Conservation (phyloP, 2,888 invertebrate genomes). For the Ennomos erosarius region DNA sequence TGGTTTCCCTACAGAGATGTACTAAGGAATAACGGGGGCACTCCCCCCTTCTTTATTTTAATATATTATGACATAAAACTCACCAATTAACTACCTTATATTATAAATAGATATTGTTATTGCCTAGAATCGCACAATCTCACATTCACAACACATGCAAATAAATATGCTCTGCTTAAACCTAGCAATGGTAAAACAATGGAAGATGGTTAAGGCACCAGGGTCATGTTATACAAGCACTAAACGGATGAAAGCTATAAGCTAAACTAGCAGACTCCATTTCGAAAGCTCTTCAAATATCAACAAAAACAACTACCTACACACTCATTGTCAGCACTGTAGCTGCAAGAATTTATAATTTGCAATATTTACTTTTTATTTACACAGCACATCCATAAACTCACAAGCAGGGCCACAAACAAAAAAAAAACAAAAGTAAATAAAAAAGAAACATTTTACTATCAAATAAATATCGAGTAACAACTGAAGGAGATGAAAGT, state of each 20-base stretch:
- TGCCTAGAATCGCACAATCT: conserved; percentile 16
- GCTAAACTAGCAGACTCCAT: conserved; percentile 9
- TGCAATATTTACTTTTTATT: conserved; percentile 8
- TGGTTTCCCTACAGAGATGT: too few relatives aligned
- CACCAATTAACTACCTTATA: neutral
- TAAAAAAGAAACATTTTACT: conserved; percentile 72
- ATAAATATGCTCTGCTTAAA: conserved; percentile 43
- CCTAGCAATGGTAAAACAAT: conserved; percentile 46
- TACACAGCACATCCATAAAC: conserved; percentile 21
- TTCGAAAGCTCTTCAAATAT: conserved; percentile 5
- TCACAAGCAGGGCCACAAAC: conserved; percentile 32
- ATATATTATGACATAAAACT: too few relatives aligned
- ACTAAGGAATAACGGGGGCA: too few relatives aligned
- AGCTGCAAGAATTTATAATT: conserved; percentile 12
- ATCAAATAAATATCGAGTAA: conserved; percentile 65
- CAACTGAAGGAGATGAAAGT: conserved; percentile 45
- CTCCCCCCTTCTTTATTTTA: too few relatives aligned
- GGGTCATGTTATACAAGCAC: conserved; percentile 45
- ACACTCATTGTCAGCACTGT: conserved; percentile 22
- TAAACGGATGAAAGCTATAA: conserved; percentile 20
- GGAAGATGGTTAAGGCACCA: conserved; percentile 73
- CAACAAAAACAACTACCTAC: neutral
- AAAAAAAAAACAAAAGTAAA: conserved; percentile 56
- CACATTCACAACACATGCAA: conserved; percentile 39
- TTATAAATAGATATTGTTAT: neutral